Base-by-base conservation (phyloP, 2,113 vertebrate species). In the Cebus imitator region DNA sequence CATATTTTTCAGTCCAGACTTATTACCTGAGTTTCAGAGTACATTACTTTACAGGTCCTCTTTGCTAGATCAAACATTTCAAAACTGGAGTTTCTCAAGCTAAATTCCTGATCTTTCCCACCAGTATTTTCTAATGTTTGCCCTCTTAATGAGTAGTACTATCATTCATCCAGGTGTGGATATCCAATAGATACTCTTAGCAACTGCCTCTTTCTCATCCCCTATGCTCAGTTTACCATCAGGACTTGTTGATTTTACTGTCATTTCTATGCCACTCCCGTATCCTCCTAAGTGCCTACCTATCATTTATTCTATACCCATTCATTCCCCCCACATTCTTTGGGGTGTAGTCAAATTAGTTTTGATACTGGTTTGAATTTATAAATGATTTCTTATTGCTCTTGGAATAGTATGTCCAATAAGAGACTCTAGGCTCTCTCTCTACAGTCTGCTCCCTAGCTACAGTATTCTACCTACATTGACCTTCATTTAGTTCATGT, bases 301-400 rank as follows among this genome's bases (percentile, higher is more conserved):
- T 6, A 37, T 3, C 52, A 37, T 43, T 10, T 20, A 4, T 50
- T 45, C 12, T 23, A 4, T 0, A 72, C 23, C 27, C 2, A 37
- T 2, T 2, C 8, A 30, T 1, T 4, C 27, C 23, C 13, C 2
- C 0, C 43, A 5, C 45, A n/a, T 73, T 73, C n/a, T 73, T 79
- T 72, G n/a, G 23, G 27, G 30, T 64, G 17, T 25, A 30, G 48
- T 72, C 35, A 72, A 27, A 32, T 73, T 45, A 55, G 40, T 55
- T 64, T 61, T n/a, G 48, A n/a, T 3, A 61, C n/a, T n/a, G 37
- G 12, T 72, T 66, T 92, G 66, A 57, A 50, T 57, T 9, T 9
- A 13, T 45, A 7, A 23, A 35, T 76, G 14, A 21, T 66, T 57
- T 87, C 57, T 86, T 30, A 37, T 32, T 70, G 30, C 5, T n/a